phyloP scores from a whole-genome alignment of 2,888 invertebrate genomes.

The Plebejus melissa region DNA sequence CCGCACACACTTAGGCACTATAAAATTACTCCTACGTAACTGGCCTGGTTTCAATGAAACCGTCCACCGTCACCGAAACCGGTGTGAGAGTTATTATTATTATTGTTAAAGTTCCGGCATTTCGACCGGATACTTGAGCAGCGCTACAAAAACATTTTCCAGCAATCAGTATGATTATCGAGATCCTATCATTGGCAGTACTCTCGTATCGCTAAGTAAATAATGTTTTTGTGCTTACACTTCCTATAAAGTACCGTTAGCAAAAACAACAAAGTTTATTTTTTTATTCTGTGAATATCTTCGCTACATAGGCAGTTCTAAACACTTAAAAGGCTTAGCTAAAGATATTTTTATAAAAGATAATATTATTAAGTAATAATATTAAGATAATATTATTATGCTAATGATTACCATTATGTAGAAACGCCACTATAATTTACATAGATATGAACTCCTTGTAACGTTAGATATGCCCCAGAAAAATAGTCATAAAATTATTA shows the following conservation, averaged over 20 bases:
- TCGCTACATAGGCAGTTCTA: background rate
- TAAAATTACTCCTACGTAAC: too few relatives aligned
- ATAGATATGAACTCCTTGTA: background rate
- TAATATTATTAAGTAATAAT: background rate
- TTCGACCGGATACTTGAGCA: background rate
- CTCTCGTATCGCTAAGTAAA: slow-evolving; percentile 63
- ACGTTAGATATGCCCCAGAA: background rate
- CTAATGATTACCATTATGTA: background rate
- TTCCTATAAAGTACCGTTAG: slow-evolving; percentile 53
- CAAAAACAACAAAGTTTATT: slow-evolving; percentile 7
- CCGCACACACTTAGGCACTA: too few relatives aligned
- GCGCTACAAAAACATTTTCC: slow-evolving; percentile 35
- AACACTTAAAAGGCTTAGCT: background rate
- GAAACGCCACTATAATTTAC: background rate
- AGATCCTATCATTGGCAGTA: slow-evolving; percentile 64
- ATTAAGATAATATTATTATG: background rate
- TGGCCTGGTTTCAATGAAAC: too few relatives aligned
- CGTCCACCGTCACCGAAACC: too few relatives aligned
- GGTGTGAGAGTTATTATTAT: too few relatives aligned
- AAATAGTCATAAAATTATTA: background rate
- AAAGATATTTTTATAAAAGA: background rate
- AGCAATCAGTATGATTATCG: slow-evolving; percentile 56
- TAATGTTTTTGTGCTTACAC: slow-evolving; percentile 58
- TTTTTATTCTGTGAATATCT: too few relatives aligned
- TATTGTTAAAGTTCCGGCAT: background rate